Evolutionary conservation across 2,797 vertebrate genomes (phyloP).

Genomic region (Anas bernieri): DNA sequence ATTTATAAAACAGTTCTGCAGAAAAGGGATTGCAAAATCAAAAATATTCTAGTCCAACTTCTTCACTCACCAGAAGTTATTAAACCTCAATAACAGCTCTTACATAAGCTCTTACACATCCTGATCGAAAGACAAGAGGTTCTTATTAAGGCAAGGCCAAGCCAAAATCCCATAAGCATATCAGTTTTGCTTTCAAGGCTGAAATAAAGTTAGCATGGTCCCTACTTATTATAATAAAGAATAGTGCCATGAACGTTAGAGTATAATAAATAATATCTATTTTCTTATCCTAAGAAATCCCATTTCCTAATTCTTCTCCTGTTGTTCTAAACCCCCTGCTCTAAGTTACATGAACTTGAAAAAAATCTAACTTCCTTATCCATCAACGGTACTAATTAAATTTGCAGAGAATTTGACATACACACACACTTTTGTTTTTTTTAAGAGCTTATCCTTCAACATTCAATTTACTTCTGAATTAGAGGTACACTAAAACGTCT

Average conservation of each 20-base stretch:
- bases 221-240: neutral
- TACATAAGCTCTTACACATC: neutral
- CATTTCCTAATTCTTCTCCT: neutral
- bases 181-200: neutral
- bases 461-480: neutral
- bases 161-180: neutral
- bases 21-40: neutral
- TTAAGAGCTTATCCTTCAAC: neutral
- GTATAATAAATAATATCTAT: rapidly evolving
- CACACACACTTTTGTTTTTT: rapidly evolving
- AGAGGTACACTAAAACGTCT: neutral
- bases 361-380: neutral
- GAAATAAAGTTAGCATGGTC: neutral
- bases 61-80: neutral
- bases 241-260: neutral
- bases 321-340: neutral
- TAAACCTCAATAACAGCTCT: neutral
- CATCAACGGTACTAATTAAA: neutral
- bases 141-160: neutral
- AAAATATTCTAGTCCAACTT: neutral
- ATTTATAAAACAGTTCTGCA: neutral
- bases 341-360: neutral
- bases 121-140: neutral
- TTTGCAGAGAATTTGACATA: neutral
- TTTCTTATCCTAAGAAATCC: neutral